Percentiles rank a stretch among this genome's conserved stretches.
Evolutionary conservation across 2,113 vertebrate genomes (phyloP).

Genomic region (Ceratotherium simum): DNA sequence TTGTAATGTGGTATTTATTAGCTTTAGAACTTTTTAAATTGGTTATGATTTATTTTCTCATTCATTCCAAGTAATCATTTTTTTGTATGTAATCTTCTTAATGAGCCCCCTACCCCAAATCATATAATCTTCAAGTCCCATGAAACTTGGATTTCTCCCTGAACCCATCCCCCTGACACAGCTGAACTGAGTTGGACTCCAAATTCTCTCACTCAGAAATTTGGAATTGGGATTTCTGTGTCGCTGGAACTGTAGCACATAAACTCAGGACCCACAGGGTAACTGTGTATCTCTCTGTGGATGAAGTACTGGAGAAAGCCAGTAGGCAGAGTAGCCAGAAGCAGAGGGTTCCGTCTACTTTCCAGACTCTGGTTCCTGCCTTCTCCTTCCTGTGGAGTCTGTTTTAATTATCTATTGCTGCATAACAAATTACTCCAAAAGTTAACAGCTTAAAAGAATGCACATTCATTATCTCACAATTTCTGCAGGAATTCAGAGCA

Average conservation of each 20-base stretch:
- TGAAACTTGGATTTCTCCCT: background rate
- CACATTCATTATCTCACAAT: background rate
- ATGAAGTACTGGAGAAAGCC: background rate
- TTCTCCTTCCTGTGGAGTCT: background rate
- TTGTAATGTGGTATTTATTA: background rate
- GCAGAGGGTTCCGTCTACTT: background rate
- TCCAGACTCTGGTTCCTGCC: background rate
- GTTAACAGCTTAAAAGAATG: background rate
- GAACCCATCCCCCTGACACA: no score
- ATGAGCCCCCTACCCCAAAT: background rate
- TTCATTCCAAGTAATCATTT: background rate
- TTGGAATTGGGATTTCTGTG: background rate
- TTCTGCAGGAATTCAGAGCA: background rate
- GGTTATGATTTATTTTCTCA: background rate
- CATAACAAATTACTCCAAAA: background rate
- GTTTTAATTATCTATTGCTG: background rate
- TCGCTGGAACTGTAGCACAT: background rate
- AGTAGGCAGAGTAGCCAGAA: background rate
- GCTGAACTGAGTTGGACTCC: background rate
- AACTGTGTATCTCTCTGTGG: background rate
- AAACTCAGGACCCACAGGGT: background rate
- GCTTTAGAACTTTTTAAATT: background rate
- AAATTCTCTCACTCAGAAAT: background rate
- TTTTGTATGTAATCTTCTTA: background rate
- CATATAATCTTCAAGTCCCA: background rate